A percentile compares a stretch with the other conserved stretches of the same genome.
phyloP scores from a whole-genome alignment of 2,888 invertebrate genomes.

The Elysia crispata region DNA sequence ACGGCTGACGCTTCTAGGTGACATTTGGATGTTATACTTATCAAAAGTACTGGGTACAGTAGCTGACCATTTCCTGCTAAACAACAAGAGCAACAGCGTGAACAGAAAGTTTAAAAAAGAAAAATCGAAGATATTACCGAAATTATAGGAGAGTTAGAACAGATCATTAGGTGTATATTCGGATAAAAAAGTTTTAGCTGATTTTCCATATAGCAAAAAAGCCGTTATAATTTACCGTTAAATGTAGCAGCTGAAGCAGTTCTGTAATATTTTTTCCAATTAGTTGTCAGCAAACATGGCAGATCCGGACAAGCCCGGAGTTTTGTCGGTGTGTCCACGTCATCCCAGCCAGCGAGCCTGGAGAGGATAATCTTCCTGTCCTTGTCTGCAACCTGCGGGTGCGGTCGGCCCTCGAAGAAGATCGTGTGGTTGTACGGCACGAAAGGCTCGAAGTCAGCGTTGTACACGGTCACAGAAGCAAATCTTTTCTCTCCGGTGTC shows the following conservation, averaged over 20 bases:
- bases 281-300: constrained; percentile 13
- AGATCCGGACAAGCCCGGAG: constrained; percentile 28
- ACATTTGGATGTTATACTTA: no score
- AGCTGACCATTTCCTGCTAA: no score
- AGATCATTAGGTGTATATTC: no score
- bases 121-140: no score
- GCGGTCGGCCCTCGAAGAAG: constrained; percentile 22
- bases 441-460: constrained; percentile 1
- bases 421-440: constrained; percentile 20
- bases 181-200: no score
- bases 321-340: neutral
- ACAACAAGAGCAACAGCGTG: no score
- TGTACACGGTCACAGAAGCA: no score
- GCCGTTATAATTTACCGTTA: constrained; percentile 16
- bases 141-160: no score
- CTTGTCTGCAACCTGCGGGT: neutral
- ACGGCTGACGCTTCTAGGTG: no score
- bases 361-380: constrained; percentile 28
- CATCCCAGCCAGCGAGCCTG: neutral
- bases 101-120: neutral
- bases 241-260: neutral
- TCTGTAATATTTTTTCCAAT: neutral
- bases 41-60: no score
- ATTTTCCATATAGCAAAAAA: no score
- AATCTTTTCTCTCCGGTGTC: no score